A percentile compares a stretch with the other conserved stretches of the same genome.
phyloP scores from a whole-genome alignment of 2,888 invertebrate genomes.

The Synergus itoensis region DNA sequence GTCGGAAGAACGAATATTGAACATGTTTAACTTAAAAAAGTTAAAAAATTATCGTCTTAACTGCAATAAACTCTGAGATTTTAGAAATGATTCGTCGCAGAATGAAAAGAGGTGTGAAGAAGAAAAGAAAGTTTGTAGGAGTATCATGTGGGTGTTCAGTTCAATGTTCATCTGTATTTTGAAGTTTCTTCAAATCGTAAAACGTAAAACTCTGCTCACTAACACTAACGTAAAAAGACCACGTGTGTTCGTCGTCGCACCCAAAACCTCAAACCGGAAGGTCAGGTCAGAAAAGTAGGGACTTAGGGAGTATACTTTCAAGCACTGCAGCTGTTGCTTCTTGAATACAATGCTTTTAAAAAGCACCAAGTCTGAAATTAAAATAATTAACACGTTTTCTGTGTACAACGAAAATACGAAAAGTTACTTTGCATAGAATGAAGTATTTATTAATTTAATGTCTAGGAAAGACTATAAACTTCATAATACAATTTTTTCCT shows the following conservation, averaged over 20 bases:
- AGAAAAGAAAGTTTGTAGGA: slow-evolving; percentile 20
- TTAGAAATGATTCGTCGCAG: not conserved
- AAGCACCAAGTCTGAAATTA: not conserved
- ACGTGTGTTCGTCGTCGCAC: slow-evolving; percentile 28
- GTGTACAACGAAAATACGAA: too few species aligned
- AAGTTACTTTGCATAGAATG: too few species aligned
- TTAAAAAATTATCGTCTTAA: not conserved
- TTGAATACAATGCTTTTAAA: slow-evolving; percentile 27
- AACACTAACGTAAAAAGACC: not conserved
- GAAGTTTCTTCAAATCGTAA: not conserved
- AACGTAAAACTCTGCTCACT: not conserved
- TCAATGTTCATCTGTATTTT: not conserved
- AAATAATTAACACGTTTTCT: too few species aligned
- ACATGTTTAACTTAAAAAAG: not conserved
- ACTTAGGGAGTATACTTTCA: slow-evolving; percentile 19
- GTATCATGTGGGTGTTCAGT: slow-evolving; percentile 14
- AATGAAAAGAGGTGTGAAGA: slow-evolving; percentile 8
- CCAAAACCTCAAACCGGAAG: slow-evolving; percentile 39
- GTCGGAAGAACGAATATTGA: not conserved
- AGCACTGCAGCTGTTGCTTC: slow-evolving; percentile 13
- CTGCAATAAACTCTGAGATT: not conserved
- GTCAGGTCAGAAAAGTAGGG: slow-evolving; percentile 6
- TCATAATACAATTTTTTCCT: too few species aligned
- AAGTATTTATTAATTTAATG: too few species aligned
- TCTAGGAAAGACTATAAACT: too few species aligned